phyloP scores from a whole-genome alignment of 2,113 vertebrate species.

The Thermophis baileyi region DNA sequence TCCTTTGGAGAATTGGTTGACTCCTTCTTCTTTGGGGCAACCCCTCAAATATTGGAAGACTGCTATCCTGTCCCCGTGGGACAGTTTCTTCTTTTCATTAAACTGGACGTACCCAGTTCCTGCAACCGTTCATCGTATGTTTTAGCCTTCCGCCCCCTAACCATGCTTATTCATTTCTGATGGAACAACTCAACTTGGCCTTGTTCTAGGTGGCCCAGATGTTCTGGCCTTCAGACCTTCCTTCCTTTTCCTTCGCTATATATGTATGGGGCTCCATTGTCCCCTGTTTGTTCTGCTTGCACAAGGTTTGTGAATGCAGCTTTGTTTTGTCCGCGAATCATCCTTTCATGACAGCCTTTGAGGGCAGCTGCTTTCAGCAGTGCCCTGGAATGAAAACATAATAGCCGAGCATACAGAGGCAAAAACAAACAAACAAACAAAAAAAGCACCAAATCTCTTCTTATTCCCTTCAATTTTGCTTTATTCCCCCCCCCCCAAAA shows the following conservation, averaged over 20 bases:
- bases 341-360: background rate
- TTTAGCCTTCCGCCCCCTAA: background rate
- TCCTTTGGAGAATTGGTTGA: background rate
- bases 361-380: slow-evolving; percentile 19
- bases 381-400: background rate
- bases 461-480: background rate
- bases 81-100: background rate
- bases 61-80: background rate
- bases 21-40: background rate
- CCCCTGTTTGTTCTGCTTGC: slow-evolving; percentile 8
- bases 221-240: background rate
- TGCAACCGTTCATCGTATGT: background rate
- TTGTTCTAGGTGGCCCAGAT: background rate
- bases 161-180: background rate
- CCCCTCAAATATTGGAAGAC: background rate
- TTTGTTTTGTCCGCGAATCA: slow-evolving; percentile 3
- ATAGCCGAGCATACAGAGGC: background rate
- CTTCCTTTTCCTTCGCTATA: slow-evolving; percentile 6
- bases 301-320: slow-evolving; percentile 2
- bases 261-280: background rate
- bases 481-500: background rate
- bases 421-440: too few species aligned
- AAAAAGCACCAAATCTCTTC: background rate
- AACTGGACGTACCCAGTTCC: background rate
- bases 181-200: background rate